Evolutionary conservation across 2,797 vertebrate genomes (phyloP).

Genomic region (Prunella strophiata): DNA sequence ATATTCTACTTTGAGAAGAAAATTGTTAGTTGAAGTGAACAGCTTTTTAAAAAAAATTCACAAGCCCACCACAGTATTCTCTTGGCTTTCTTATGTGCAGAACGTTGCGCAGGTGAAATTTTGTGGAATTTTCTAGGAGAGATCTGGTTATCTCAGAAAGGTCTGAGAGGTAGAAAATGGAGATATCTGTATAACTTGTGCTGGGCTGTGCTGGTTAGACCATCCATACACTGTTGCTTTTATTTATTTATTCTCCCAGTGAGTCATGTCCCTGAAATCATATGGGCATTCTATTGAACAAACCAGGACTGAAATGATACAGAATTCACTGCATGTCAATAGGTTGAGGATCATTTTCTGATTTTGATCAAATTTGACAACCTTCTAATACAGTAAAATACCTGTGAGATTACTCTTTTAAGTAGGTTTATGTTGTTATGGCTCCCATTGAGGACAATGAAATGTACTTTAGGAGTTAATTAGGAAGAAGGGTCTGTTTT

Average conservation of each 20-base stretch:
- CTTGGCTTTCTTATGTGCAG: not conserved
- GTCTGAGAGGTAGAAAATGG: not conserved
- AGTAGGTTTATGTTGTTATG: not conserved
- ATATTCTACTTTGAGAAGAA: slow-evolving; percentile 31
- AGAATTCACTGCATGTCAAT: not conserved
- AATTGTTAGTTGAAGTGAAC: not conserved
- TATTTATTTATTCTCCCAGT: not conserved
- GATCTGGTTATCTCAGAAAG: not conserved
- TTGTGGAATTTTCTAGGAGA: not conserved
- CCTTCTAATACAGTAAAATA: not conserved
- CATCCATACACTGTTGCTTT: not conserved
- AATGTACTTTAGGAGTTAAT: not conserved
- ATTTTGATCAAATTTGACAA: not conserved
- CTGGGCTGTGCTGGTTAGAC: not conserved
- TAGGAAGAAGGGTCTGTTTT: not conserved
- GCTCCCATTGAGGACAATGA: not conserved
- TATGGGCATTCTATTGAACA: not conserved
- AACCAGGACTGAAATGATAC: not conserved
- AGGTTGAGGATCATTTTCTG: not conserved
- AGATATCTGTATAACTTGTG: not conserved
- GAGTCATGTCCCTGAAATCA: not conserved
- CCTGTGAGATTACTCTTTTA: not conserved
- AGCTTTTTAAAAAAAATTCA: not conserved
- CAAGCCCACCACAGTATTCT: not conserved
- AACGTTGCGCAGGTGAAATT: not conserved